These are phyloP conservation scores for Mixornis gularis DNA, from an alignment of 2,113 vertebrate species.

Conservation along the genomic window DNA sequence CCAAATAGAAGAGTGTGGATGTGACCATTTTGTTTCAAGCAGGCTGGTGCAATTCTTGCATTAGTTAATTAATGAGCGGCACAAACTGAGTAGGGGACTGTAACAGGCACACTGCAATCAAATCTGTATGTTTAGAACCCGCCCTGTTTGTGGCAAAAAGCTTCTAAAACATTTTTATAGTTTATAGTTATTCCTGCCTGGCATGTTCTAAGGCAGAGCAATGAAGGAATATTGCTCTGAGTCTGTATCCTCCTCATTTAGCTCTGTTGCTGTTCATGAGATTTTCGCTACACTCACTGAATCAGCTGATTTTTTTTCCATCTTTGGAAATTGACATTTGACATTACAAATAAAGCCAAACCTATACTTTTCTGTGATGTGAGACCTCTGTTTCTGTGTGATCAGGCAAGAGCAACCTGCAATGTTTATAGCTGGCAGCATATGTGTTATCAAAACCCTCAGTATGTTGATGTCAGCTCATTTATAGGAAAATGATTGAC, in stretches of 20 bases:
- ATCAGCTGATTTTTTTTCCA: neutral
- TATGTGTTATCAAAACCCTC: fast-evolving
- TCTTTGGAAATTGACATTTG: no score
- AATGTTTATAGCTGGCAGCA: fast-evolving
- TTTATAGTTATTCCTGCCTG: neutral
- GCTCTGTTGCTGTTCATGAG: fast-evolving
- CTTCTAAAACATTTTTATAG: neutral
- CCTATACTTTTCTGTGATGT: fast-evolving
- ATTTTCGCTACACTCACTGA: neutral
- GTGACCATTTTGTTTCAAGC: fast-evolving
- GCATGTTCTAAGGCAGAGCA: neutral
- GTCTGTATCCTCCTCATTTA: neutral
- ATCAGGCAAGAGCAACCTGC: fast-evolving
- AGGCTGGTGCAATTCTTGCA: neutral
- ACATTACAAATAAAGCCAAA: neutral
- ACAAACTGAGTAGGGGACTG: neutral
- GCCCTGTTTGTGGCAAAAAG: neutral
- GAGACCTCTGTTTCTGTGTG: neutral
- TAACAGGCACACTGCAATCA: neutral
- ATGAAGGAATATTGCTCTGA: neutral
- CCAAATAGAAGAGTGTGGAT: neutral
- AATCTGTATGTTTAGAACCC: neutral
- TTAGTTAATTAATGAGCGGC: neutral
- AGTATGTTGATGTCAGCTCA: fast-evolving
- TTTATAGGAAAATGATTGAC: fast-evolving